Conservation (phyloP, 2,888 invertebrate genomes). For the Tipula confusa region DNA sequence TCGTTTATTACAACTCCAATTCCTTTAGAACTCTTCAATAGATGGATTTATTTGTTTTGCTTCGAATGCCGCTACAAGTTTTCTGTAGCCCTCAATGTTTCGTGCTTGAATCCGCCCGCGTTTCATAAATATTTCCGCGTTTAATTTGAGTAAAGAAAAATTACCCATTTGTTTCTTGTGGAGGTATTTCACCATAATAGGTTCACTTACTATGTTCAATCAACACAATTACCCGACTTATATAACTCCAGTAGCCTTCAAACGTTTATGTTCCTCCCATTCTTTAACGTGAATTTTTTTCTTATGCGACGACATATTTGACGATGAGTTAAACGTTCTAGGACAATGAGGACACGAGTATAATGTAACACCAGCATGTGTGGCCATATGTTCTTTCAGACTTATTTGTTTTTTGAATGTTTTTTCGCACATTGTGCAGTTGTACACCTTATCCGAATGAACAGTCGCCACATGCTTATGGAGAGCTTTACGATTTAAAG, state of each 20-base stretch:
- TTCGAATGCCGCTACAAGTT: too few relatives aligned
- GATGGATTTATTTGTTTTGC: too few relatives aligned
- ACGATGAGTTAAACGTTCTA: slow-evolving; percentile 36
- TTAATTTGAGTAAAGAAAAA: too few relatives aligned
- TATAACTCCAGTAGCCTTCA: background rate
- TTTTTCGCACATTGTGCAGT: slow-evolving; percentile 35
- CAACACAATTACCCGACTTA: too few relatives aligned
- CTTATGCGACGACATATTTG: slow-evolving; percentile 36
- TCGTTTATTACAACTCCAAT: too few relatives aligned
- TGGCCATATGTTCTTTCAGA: slow-evolving; percentile 36
- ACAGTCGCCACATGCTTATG: slow-evolving; percentile 35
- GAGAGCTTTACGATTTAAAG: slow-evolving; percentile 35
- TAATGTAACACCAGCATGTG: slow-evolving; percentile 35
- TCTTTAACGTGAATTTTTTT: slow-evolving; percentile 36
- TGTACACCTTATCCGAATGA: slow-evolving; percentile 32
- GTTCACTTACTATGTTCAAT: too few relatives aligned
- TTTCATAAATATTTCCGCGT: background rate
- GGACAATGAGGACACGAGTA: slow-evolving; percentile 37
- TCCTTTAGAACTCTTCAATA: too few relatives aligned
- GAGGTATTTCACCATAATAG: too few relatives aligned
- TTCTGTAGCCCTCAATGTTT: too few relatives aligned
- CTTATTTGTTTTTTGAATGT: slow-evolving; percentile 34
- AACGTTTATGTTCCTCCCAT: slow-evolving; percentile 33
- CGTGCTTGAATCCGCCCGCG: background rate
- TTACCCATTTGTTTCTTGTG: too few relatives aligned